Evolutionary conservation across 1,140 invertebrate genomes (phyloP).

Genomic region (Lepidotrigona ventralis): DNA sequence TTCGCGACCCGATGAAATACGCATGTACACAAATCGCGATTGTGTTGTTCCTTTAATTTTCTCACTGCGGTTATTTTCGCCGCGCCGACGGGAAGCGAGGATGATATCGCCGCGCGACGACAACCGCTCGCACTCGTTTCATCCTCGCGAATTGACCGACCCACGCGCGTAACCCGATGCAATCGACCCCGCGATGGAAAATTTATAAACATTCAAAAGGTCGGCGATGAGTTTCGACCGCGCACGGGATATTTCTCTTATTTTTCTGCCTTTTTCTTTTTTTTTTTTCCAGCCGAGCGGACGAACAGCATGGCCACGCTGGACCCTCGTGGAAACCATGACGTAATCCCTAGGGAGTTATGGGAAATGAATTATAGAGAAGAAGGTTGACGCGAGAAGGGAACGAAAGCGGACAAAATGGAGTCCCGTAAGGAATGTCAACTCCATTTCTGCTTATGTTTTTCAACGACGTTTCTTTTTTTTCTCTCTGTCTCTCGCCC

Average conservation of each 20-base stretch:
- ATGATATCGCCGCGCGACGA: not conserved
- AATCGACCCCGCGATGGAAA: slow-evolving; percentile 9
- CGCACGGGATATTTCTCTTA: not conserved
- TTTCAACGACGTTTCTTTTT: slow-evolving; percentile 13
- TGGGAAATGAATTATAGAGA: slow-evolving; percentile 72
- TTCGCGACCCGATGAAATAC: not conserved
- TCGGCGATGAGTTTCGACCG: not conserved
- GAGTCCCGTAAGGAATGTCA: slow-evolving; percentile 62
- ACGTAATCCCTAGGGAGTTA: slow-evolving; percentile 67
- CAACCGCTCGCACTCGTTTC: not conserved
- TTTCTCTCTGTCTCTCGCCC: slow-evolving; percentile 21
- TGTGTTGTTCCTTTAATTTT: not conserved
- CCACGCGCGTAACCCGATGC: not conserved
- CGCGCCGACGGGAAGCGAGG: not conserved
- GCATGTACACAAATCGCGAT: not conserved
- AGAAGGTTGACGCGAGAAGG: slow-evolving; percentile 60
- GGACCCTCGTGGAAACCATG: slow-evolving; percentile 53
- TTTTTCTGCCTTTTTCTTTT: not conserved
- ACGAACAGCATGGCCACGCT: slow-evolving; percentile 28
- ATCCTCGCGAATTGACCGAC: not conserved
- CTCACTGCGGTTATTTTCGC: not conserved
- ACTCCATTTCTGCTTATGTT: slow-evolving; percentile 44
- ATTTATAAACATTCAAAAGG: slow-evolving; percentile 21
- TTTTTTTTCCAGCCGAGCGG: not conserved
- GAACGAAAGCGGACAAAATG: slow-evolving; percentile 69